A percentile compares a stretch with the other conserved stretches of the same genome.
Conservation (phyloP, 2,113 vertebrate species). For the Cheilinus undulatus region DNA sequence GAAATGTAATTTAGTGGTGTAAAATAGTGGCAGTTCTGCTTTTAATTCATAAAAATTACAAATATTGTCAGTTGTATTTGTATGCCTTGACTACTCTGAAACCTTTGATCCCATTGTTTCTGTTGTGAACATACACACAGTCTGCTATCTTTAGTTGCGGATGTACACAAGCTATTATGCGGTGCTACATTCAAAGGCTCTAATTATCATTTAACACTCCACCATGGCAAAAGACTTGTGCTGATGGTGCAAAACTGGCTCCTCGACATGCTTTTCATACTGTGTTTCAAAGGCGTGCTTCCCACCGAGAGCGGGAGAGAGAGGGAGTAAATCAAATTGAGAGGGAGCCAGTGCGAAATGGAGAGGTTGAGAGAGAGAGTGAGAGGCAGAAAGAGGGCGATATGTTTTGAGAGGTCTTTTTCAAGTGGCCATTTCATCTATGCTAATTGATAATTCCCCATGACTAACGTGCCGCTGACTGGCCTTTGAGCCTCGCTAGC, state of each 20-base stretch:
- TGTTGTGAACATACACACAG: conserved; percentile 30
- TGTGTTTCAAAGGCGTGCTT: conserved; percentile 50
- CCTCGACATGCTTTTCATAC: conserved; percentile 43
- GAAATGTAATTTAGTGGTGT: too few species aligned
- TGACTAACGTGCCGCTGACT: conserved; percentile 71
- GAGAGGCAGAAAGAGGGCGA: conserved; percentile 57
- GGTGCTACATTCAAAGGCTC: conserved; percentile 25
- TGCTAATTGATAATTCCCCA: conserved; percentile 81
- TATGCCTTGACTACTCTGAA: background rate
- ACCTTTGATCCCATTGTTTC: conserved; percentile 3
- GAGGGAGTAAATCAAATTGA: conserved; percentile 60
- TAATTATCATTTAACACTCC: conserved; percentile 60
- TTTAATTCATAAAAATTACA: background rate
- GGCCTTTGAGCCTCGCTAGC: conserved; percentile 70
- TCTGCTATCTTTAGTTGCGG: conserved; percentile 4
- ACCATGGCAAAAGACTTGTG: conserved; percentile 29
- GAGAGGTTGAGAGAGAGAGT: conserved; percentile 42
- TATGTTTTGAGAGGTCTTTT: conserved; percentile 73
- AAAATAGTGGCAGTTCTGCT: background rate
- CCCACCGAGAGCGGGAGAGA: conserved; percentile 23
- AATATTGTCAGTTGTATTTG: background rate
- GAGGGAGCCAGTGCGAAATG: conserved; percentile 49
- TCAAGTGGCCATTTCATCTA: conserved; percentile 81
- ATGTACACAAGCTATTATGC: conserved; percentile 35
- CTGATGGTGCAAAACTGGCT: conserved; percentile 54